Percentiles rank a stretch among this genome's conserved stretches.
Evolutionary conservation across 1,140 invertebrate genomes (phyloP).

Genomic region (Centruroides sculpturatus): DNA sequence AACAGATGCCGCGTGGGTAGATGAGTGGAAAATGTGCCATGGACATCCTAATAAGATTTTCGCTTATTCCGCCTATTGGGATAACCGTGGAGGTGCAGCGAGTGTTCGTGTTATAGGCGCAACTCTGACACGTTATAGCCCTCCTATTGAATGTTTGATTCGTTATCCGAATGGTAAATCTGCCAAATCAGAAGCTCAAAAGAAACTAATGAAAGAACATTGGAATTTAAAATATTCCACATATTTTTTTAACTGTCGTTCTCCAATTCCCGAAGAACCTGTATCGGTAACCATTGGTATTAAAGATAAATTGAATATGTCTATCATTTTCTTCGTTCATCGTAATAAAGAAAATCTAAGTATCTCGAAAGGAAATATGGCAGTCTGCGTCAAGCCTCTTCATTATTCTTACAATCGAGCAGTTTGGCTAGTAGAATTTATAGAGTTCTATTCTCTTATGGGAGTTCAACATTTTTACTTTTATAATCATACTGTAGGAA

Average conservation of each 20-base stretch:
- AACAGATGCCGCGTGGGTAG: too few relatives aligned
- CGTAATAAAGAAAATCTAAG: slow-evolving; percentile 20
- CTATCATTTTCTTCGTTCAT: slow-evolving; percentile 38
- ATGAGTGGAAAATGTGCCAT: too few relatives aligned
- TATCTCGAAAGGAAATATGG: slow-evolving; percentile 36
- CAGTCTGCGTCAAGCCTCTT: slow-evolving; percentile 80
- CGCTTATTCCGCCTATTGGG: slow-evolving; percentile 78
- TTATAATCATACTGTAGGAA: slow-evolving; percentile 77
- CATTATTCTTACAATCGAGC: slow-evolving; percentile 68
- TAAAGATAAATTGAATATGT: not conserved
- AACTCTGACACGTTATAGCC: slow-evolving; percentile 61
- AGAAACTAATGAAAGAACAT: slow-evolving; percentile 70
- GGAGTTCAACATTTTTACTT: slow-evolving; percentile 79
- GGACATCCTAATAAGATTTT: slow-evolving; percentile 49
- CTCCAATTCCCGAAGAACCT: slow-evolving; percentile 11
- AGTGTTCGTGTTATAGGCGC: slow-evolving; percentile 67
- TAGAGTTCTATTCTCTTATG: slow-evolving; percentile 71
- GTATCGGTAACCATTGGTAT: not conserved
- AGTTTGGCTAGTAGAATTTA: slow-evolving; percentile 69
- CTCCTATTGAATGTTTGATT: slow-evolving; percentile 56
- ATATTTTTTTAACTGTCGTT: slow-evolving; percentile 65
- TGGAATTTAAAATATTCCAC: slow-evolving; percentile 88
- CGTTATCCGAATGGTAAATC: slow-evolving; percentile 42
- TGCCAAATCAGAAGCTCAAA: slow-evolving; percentile 22
- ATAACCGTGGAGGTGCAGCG: slow-evolving; percentile 34